Evolutionary conservation across 2,113 vertebrate species (phyloP).

Genomic region (Propithecus coquereli): DNA sequence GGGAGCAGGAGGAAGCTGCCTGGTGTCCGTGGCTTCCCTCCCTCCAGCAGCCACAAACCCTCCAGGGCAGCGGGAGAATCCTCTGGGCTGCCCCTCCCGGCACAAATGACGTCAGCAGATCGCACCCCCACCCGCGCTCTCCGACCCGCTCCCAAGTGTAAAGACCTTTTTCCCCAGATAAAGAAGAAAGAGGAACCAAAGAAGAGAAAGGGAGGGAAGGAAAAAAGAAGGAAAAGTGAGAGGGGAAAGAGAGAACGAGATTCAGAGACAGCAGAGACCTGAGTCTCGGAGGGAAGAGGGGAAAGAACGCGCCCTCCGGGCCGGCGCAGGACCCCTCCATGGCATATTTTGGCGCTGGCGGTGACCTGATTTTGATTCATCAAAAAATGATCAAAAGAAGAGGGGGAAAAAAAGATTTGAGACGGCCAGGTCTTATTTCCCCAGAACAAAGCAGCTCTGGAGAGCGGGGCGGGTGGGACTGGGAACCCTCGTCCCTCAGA

Average conservation of each 20-base stretch:
- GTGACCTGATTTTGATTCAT: neutral
- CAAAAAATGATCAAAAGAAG: neutral
- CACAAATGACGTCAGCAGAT: rapidly evolving
- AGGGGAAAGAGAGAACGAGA: neutral
- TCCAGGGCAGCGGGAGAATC: rapidly evolving
- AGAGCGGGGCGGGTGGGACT: neutral
- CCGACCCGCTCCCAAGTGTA: neutral
- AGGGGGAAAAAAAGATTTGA: neutral
- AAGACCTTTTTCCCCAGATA: neutral
- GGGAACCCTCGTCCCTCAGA: rapidly evolving
- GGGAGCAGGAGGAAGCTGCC: neutral
- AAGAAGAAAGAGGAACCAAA: neutral
- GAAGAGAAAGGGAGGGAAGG: too few relatives aligned
- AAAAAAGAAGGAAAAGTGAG: neutral
- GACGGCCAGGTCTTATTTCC: neutral
- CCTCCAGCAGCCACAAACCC: neutral
- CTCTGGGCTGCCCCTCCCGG: rapidly evolving
- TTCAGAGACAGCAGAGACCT: rapidly evolving
- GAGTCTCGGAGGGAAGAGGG: neutral
- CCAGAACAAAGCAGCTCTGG: neutral
- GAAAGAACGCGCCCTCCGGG: neutral
- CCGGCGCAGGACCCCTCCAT: rapidly evolving
- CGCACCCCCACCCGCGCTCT: rapidly evolving
- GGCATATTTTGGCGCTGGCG: neutral
- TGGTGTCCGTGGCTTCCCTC: neutral